phyloP scores from a whole-genome alignment of 2,888 invertebrate genomes.

The Helicoverpa assulta region DNA sequence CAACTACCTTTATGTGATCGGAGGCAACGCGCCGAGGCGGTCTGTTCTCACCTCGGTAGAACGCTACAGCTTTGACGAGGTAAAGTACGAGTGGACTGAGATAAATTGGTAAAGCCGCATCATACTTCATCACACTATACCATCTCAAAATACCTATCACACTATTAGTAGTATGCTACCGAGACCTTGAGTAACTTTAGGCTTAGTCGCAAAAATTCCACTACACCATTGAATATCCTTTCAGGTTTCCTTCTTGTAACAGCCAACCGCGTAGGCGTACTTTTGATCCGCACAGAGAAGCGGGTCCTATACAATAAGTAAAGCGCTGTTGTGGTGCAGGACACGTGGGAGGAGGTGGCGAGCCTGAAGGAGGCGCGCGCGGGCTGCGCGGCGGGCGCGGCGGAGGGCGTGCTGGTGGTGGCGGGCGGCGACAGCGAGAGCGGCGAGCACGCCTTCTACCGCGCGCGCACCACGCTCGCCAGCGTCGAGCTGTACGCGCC shows the following conservation, averaged over 20 bases:
- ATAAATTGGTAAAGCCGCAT: too few relatives aligned
- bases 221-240: background rate
- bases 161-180: too few relatives aligned
- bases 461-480: constrained; percentile 95
- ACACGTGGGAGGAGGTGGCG: constrained; percentile 94
- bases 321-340: constrained; percentile 78
- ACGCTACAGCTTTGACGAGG: constrained; percentile 94
- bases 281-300: too few relatives aligned
- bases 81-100: constrained; percentile 69
- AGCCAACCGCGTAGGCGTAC: too few relatives aligned
- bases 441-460: constrained; percentile 93
- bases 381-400: constrained; percentile 96
- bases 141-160: too few relatives aligned
- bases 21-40: constrained; percentile 95
- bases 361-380: constrained; percentile 94
- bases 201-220: too few relatives aligned
- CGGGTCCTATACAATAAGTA: background rate
- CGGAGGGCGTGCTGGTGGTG: constrained; percentile 95
- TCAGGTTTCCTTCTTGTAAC: too few relatives aligned
- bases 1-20: constrained; percentile 96
- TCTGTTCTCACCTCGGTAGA: constrained; percentile 96
- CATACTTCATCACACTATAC: too few relatives aligned
- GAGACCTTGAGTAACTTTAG: too few relatives aligned
- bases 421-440: constrained; percentile 96
- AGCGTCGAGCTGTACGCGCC: constrained; percentile 97